These are phyloP conservation scores for Lophius piscatorius DNA, from an alignment of 2,113 vertebrate genomes.

Conservation along the genomic window DNA sequence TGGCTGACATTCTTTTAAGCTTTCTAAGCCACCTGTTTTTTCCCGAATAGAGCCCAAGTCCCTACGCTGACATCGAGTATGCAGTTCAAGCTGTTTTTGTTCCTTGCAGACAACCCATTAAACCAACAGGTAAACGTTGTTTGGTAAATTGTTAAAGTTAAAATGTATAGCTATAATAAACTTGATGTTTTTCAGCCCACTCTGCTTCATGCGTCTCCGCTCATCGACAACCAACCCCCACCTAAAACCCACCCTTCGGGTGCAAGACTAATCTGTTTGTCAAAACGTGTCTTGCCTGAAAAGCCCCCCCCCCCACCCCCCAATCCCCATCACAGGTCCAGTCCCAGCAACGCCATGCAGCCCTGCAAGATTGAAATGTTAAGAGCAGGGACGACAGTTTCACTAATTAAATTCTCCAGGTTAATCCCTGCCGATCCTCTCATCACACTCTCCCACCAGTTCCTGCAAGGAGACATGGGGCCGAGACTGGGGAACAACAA, in stretches of 20 bases:
- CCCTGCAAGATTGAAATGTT: conserved; percentile 90
- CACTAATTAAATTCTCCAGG: conserved; percentile 96
- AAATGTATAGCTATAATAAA: neutral
- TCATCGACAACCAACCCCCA: no score
- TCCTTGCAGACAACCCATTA: no score
- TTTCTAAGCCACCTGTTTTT: no score
- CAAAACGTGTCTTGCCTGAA: conserved; percentile 58
- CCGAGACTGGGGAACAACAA: conserved; percentile 47
- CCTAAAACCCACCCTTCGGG: conserved; percentile 39
- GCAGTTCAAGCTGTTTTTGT: no score
- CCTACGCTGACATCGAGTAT: no score
- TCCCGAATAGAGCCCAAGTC: no score
- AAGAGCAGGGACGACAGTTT: conserved; percentile 86
- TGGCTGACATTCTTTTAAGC: no score
- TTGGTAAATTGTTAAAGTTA: no score
- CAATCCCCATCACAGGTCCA: conserved; percentile 62
- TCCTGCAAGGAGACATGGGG: conserved; percentile 45
- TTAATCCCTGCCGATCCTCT: conserved; percentile 89
- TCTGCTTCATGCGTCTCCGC: conserved; percentile 20
- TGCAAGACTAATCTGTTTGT: conserved; percentile 72
- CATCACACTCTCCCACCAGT: conserved; percentile 73
- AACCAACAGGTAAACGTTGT: no score
- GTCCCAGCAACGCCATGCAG: conserved; percentile 51
- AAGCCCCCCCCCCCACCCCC: conserved; percentile 5
- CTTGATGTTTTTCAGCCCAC: neutral